Conservation (phyloP, 2,113 vertebrate genomes). For the Marcusenius ussheri region DNA sequence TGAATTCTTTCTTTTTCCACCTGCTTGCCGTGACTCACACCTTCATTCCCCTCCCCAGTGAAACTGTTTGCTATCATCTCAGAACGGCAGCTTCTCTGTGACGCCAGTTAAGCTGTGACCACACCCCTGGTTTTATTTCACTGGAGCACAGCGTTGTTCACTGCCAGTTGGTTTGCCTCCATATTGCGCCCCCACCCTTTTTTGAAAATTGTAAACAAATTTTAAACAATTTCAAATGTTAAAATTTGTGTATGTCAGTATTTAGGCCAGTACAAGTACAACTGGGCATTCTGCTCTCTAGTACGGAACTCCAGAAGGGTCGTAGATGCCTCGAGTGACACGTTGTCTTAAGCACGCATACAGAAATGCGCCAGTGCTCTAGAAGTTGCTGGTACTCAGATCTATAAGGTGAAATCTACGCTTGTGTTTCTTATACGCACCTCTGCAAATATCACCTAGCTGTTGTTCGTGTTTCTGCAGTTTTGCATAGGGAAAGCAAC, state of each 20-base stretch:
- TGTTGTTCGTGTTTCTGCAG: background rate
- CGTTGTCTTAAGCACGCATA: too few species aligned
- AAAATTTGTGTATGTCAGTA: background rate
- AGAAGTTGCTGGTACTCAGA: background rate
- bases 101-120: background rate
- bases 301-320: too few species aligned
- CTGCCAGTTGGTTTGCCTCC: background rate
- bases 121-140: background rate
- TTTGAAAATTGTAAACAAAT: too few species aligned
- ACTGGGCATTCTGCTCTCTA: background rate
- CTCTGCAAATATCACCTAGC: background rate
- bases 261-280: background rate
- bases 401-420: background rate
- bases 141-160: background rate
- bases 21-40: background rate
- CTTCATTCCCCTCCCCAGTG: background rate
- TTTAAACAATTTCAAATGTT: too few species aligned
- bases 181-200: background rate
- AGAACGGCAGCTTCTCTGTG: background rate
- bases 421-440: background rate
- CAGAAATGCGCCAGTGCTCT: too few species aligned
- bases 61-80: background rate
- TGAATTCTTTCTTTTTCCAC: background rate
- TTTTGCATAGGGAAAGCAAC: background rate
- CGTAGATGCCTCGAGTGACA: too few species aligned